phyloP scores from a whole-genome alignment of 1,140 invertebrate species.

The Daktulosphaira vitifoliae region DNA sequence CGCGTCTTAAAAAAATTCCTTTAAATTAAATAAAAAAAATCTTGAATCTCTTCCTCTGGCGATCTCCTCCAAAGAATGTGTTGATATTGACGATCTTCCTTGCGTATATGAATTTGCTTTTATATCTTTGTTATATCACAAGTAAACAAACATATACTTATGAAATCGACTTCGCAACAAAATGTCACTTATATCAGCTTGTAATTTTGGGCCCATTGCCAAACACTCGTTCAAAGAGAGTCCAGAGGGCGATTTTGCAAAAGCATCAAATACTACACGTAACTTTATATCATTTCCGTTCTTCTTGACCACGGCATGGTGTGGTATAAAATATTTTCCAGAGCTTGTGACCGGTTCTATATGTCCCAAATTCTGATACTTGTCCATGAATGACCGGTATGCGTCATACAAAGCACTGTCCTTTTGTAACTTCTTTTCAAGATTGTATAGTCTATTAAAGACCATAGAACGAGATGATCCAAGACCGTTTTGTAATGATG shows the following conservation, averaged over 20 bases:
- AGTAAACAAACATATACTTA: slow-evolving; percentile 39
- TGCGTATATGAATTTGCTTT: no score
- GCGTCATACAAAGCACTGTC: neutral
- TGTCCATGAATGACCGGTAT: neutral
- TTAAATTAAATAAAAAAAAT: no score
- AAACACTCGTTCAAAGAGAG: slow-evolving; percentile 39
- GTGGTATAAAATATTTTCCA: slow-evolving; percentile 6
- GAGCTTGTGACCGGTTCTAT: neutral
- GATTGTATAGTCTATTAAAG: no score
- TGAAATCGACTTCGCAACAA: slow-evolving; percentile 40
- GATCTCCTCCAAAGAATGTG: no score
- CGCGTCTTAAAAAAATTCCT: no score
- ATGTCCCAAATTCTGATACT: neutral
- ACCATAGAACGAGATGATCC: neutral
- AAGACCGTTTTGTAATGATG: neutral
- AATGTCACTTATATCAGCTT: no score
- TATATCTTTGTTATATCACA: slow-evolving; percentile 45
- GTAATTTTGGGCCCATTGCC: no score
- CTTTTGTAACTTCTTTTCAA: neutral
- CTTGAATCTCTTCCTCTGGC: no score
- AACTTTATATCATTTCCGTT: slow-evolving; percentile 37
- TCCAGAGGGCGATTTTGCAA: slow-evolving; percentile 37
- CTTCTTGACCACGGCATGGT: slow-evolving; percentile 27
- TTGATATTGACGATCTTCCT: no score
- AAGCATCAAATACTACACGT: slow-evolving; percentile 43